These are phyloP conservation scores for Nephrotoma appendiculata DNA, from an alignment of 2,888 invertebrate species.

Conservation along the genomic window DNA sequence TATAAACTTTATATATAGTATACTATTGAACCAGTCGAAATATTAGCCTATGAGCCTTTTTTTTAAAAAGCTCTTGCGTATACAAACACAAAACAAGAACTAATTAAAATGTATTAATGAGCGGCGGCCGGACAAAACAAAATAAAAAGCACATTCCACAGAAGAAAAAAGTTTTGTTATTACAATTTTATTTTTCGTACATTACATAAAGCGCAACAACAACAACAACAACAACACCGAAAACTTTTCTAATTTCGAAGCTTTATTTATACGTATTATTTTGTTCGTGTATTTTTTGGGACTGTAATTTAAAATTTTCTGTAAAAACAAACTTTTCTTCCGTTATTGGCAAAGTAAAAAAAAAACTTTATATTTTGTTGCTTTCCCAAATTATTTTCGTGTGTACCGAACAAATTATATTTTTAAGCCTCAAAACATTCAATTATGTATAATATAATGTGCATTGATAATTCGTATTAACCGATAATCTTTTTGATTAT, in stretches of 20 bases:
- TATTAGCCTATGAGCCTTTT: too few relatives aligned
- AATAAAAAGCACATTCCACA: neutral
- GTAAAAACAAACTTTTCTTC: neutral
- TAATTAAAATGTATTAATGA: neutral
- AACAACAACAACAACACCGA: neutral
- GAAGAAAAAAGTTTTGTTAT: neutral
- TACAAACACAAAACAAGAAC: neutral
- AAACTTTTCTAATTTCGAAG: neutral
- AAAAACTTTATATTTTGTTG: neutral
- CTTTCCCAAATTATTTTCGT: neutral
- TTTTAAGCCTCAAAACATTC: neutral
- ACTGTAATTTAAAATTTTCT: neutral
- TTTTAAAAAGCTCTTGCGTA: neutral
- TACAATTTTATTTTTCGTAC: neutral
- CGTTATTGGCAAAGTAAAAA: neutral
- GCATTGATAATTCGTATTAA: neutral
- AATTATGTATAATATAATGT: neutral
- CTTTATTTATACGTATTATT: neutral
- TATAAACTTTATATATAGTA: too few relatives aligned
- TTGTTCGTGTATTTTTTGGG: neutral
- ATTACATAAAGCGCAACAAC: neutral
- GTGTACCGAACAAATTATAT: neutral
- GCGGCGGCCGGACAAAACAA: neutral
- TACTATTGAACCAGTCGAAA: too few relatives aligned
- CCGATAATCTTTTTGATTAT: neutral